Conservation (phyloP, 1,140 invertebrate genomes). For the Bombus polaris region DNA sequence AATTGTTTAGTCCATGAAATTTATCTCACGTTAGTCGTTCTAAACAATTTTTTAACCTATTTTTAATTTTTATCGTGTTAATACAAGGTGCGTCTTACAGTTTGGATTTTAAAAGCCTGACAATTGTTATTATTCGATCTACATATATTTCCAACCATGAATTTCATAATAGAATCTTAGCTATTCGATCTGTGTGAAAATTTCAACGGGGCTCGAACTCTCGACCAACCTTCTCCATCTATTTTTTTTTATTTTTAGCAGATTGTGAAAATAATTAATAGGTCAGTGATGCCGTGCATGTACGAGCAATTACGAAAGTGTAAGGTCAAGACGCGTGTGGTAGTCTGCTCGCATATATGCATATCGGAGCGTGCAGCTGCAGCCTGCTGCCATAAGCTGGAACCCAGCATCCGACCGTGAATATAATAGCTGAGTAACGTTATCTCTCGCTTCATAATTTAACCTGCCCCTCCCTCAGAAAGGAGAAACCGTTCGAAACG, state of each 20-base stretch:
- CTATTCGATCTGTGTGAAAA: too few species aligned
- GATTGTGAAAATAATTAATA: conserved; percentile 27
- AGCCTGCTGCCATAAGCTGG: background rate
- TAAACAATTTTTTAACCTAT: too few species aligned
- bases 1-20: too few species aligned
- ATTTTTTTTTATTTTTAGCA: background rate
- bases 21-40: too few species aligned
- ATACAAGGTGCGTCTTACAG: too few species aligned
- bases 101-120: rapidly evolving
- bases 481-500: background rate
- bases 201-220: background rate
- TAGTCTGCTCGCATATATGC: background rate
- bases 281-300: background rate
- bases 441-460: background rate
- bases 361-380: conserved; percentile 32
- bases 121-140: too few species aligned
- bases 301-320: conserved; percentile 25
- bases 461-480: background rate
- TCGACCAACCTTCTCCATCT: background rate
- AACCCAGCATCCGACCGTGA: background rate
- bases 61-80: too few species aligned
- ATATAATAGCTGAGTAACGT: background rate
- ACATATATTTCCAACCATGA: too few species aligned
- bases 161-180: too few species aligned
- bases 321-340: background rate